Evolutionary conservation across 2,113 vertebrate genomes (phyloP).

Genomic region (Salvelinus alpinus): DNA sequence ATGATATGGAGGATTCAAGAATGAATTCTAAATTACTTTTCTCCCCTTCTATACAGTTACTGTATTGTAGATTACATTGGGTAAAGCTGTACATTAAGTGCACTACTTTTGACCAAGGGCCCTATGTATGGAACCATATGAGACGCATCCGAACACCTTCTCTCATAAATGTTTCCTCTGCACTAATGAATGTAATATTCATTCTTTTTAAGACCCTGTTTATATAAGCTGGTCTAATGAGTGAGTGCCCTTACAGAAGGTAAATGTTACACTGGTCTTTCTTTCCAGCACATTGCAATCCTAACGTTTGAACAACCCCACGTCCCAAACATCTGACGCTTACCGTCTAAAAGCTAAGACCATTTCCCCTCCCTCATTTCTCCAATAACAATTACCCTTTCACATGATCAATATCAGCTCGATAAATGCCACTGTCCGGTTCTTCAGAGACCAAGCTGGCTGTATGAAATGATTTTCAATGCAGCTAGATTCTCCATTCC

Average conservation of each 20-base stretch:
- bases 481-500: conserved; percentile 46
- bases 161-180: conserved; percentile 12
- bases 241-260: neutral
- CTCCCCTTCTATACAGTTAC: neutral
- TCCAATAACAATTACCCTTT: neutral
- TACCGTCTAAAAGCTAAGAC: neutral
- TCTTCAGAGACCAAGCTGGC: conserved; percentile 36
- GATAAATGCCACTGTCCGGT: conserved; percentile 40
- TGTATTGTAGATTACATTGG: conserved; percentile 8
- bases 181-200: neutral
- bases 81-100: conserved; percentile 6
- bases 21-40: conserved; percentile 17
- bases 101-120: no score
- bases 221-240: neutral
- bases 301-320: neutral
- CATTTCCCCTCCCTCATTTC: no score
- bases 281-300: no score
- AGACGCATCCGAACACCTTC: neutral
- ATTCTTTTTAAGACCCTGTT: neutral
- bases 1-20: neutral
- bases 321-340: neutral
- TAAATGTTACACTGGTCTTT: no score
- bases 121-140: no score
- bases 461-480: conserved; percentile 48
- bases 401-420: conserved; percentile 15